phyloP scores from a whole-genome alignment of 2,888 invertebrate species.

The Electrophaes corylata region DNA sequence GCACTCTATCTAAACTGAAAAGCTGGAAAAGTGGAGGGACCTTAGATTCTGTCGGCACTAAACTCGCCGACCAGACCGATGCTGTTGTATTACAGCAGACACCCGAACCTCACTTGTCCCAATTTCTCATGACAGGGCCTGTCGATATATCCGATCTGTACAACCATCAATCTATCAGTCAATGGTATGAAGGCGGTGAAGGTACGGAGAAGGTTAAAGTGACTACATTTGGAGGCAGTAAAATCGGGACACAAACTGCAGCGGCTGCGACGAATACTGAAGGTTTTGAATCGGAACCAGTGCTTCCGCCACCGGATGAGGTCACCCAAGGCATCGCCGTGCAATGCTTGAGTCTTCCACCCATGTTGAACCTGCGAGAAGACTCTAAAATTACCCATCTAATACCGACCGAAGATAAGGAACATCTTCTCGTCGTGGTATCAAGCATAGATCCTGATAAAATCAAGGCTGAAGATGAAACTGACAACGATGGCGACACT shows the following conservation, averaged over 20 bases:
- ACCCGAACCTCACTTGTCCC: conserved; percentile 63
- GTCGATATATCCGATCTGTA: conserved; percentile 72
- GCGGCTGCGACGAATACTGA: conserved; percentile 75
- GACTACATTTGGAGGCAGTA: conserved; percentile 63
- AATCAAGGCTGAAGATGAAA: conserved; percentile 60
- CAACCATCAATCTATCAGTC: conserved; percentile 38
- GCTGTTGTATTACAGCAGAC: conserved; percentile 58
- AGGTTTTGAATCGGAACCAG: conserved; percentile 76
- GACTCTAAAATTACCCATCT: conserved; percentile 86
- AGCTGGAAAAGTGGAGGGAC: conserved; percentile 75
- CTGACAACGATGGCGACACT: conserved; percentile 65
- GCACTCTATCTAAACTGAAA: conserved; percentile 73
- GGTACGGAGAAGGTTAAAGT: conserved; percentile 72
- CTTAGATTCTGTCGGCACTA: conserved; percentile 72
- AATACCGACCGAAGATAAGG: conserved; percentile 87
- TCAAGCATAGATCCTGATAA: conserved; percentile 68
- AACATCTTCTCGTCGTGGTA: conserved; percentile 86
- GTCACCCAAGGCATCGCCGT: conserved; percentile 79
- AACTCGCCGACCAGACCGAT: conserved; percentile 73
- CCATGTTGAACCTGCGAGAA: conserved; percentile 72
- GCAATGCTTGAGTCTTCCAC: conserved; percentile 84
- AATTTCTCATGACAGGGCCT: conserved; percentile 77
- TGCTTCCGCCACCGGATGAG: conserved; percentile 64
- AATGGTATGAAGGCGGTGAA: conserved; percentile 76
- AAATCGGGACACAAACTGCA: conserved; percentile 68